Conservation (phyloP, 1,140 invertebrate genomes). For the Tetragonula clypearis region DNA sequence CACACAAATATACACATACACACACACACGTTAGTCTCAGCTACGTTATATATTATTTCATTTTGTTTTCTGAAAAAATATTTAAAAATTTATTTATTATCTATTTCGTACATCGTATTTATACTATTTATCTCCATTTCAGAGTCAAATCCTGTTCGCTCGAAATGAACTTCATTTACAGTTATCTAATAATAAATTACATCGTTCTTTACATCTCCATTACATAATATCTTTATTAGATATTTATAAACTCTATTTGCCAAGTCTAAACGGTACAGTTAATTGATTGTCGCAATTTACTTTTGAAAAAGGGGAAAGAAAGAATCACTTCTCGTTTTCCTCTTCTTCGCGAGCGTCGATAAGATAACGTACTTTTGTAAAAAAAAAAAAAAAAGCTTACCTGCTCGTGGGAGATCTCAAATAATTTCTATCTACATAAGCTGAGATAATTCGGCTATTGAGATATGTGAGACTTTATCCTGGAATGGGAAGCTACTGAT, state of each 20-base stretch:
- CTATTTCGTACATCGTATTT: no score
- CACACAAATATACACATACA: background rate
- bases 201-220: background rate
- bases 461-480: background rate
- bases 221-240: slow-evolving; percentile 1
- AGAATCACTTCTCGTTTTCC: background rate
- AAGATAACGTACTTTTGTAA: slow-evolving; percentile 7
- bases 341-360: background rate
- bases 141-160: no score
- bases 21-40: no score
- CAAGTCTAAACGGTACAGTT: background rate
- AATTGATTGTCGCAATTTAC: background rate
- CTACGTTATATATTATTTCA: no score
- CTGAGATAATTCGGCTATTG: background rate
- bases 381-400: background rate
- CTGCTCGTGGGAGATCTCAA: background rate
- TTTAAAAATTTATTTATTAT: background rate
- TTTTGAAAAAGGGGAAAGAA: background rate
- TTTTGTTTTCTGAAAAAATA: background rate
- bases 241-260: background rate
- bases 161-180: background rate
- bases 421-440: background rate
- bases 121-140: no score
- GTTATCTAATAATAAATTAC: background rate
- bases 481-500: background rate